Base-by-base conservation (phyloP, 2,888 invertebrate genomes). In the Mesorhabditis sp. region DNA sequence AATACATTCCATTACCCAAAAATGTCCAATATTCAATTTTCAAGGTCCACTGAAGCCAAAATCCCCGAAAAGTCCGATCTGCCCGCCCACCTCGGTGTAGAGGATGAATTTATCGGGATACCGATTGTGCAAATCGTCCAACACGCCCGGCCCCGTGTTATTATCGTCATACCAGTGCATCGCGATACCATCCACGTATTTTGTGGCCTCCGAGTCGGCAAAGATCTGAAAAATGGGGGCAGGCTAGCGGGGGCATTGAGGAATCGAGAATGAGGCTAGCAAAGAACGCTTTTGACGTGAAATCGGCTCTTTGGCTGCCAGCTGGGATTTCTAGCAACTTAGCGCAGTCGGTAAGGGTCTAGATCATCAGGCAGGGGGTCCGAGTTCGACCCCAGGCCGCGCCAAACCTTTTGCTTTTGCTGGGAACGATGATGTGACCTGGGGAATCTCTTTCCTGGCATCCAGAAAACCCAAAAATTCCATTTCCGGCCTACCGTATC, bases 41-140 rank as follows among this genome's bases (percentile, higher is more conserved):
- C 28, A 28, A 28, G 89, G 88, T 2, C 28, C 7, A 7, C 41
- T 62, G 63, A 7, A 62, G n/a, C 28, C 63, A 62, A 62, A n/a
- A 62, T 7, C 28, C 28, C 28, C 28, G 1, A 28, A 28, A 28
- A 28, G 28, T 28, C 28, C 28, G 6, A 43, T 65, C 13, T 28
- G 7, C 28, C 42, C 15, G 82, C 92, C 92, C n/a, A 93, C 92
- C 87, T 94, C 94, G 0, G 93, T 93, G 50, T 90, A 90, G 4
- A 94, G 85, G 13, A 93, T 86, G 73, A 92, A 90, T 84, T 91
- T 91, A 70, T 90, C 88, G 0, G 91, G 91, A 86, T 90, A 90
- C 58, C 86, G 83, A 0, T 88, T 75, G 76, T 91, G 91, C 0
- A 91, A 89, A 61, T 83, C 75, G 7, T 90, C 88, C 10, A 93